Evolutionary conservation across 1,140 invertebrate genomes (phyloP).

Genomic region (Temnothorax nylanderi): DNA sequence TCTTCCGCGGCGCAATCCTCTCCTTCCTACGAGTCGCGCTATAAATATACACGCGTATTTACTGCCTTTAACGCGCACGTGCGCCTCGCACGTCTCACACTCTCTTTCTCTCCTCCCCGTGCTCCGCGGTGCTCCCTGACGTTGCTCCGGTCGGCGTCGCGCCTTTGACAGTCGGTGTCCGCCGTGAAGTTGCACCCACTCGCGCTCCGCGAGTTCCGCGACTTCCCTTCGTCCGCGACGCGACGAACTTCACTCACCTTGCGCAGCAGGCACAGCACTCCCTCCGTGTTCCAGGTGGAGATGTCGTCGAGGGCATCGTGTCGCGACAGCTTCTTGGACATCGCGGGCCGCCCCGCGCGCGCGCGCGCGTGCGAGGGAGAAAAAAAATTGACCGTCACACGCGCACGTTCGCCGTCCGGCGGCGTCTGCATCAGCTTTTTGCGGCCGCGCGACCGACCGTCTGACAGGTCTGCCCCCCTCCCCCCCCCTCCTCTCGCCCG

Average conservation of each 20-base stretch:
- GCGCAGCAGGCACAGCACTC: slow-evolving; percentile 77
- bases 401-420: slow-evolving; percentile 72
- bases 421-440: slow-evolving; percentile 80
- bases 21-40: background rate
- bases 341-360: slow-evolving; percentile 61
- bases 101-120: background rate
- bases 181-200: background rate
- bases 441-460: slow-evolving; percentile 64
- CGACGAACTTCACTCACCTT: slow-evolving; percentile 78
- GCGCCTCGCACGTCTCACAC: background rate
- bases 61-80: slow-evolving; percentile 18
- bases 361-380: slow-evolving; percentile 59
- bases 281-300: slow-evolving; percentile 77
- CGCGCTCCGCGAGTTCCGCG: background rate
- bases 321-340: slow-evolving; percentile 75
- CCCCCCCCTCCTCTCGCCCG: background rate
- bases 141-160: background rate
- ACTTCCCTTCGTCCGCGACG: background rate
- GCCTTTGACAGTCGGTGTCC: slow-evolving; percentile 15
- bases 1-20: background rate
- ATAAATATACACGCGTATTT: slow-evolving; percentile 47
- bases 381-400: slow-evolving; percentile 67
- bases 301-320: slow-evolving; percentile 78
- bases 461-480: slow-evolving; percentile 53
- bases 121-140: background rate